Percentiles rank a stretch among this genome's conserved stretches.
phyloP scores from a whole-genome alignment of 2,113 vertebrate species.

The Myiozetetes cayanensis region DNA sequence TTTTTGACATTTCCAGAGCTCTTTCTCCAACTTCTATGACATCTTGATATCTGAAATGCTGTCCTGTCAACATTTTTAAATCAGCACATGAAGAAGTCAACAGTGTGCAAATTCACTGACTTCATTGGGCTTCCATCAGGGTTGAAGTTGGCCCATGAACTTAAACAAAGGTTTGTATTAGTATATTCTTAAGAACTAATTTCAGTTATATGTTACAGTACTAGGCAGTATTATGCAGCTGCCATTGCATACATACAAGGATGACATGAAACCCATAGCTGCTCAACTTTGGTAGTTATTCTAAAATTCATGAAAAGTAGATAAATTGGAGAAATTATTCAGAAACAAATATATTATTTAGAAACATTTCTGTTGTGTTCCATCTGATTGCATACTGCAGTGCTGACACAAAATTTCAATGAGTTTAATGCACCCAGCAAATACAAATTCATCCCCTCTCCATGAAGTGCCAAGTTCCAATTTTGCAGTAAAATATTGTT shows the following conservation, averaged over 20 bases:
- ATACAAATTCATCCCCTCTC: background rate
- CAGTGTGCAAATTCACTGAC: background rate
- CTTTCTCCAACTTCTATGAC: conserved; percentile 27
- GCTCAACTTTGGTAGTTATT: background rate
- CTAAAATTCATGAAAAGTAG: background rate
- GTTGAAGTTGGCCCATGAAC: conserved; percentile 6
- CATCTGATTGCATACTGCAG: background rate
- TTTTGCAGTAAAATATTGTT: background rate
- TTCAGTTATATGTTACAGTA: conserved; percentile 14
- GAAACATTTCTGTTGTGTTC: background rate
- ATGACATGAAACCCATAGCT: background rate
- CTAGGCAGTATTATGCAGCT: background rate
- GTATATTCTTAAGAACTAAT: conserved; percentile 31
- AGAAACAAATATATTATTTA: conserved; percentile 1
- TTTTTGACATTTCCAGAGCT: conserved; percentile 36
- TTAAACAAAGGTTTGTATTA: conserved; percentile 30
- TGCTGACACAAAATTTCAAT: background rate
- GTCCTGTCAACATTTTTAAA: conserved; percentile 25
- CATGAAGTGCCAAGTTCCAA: background rate
- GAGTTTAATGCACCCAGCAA: background rate
- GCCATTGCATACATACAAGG: background rate
- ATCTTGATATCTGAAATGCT: conserved; percentile 35
- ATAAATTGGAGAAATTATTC: conserved; percentile 6
- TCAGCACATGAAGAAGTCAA: conserved; percentile 1
- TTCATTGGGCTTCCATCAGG: background rate